Evolutionary conservation across 2,797 vertebrate genomes (phyloP).

Genomic region (Apodemus agrarius): DNA sequence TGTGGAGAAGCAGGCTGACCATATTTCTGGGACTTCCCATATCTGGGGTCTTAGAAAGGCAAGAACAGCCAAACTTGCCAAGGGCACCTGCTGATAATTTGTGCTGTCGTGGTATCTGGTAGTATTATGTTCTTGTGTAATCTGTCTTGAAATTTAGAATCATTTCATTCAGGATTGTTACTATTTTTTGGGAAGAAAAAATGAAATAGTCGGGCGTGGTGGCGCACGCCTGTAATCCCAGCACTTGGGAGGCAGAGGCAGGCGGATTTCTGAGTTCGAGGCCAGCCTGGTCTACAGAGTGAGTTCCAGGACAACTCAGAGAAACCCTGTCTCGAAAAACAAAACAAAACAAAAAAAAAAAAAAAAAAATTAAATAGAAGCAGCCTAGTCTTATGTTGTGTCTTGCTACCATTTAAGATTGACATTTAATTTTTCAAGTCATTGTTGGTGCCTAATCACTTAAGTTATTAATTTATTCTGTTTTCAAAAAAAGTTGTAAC

Average conservation of each 20-base stretch:
- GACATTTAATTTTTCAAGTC: constrained; percentile 89
- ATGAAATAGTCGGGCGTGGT: too few species aligned
- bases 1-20: neutral
- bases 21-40: neutral
- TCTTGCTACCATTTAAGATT: constrained; percentile 85
- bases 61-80: neutral
- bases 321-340: too few species aligned
- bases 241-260: too few species aligned
- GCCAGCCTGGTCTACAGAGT: too few species aligned
- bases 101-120: constrained; percentile 50
- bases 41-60: neutral
- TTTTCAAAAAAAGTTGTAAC: constrained; percentile 86
- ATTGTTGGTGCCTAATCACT: constrained; percentile 94
- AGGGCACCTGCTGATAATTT: neutral
- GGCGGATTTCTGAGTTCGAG: too few species aligned
- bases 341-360: too few species aligned
- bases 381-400: constrained; percentile 16
- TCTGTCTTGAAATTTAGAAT: constrained; percentile 82
- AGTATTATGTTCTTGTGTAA: constrained; percentile 68
- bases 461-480: constrained; percentile 99
- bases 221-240: too few species aligned
- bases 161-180: constrained; percentile 73
- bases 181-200: constrained; percentile 43
- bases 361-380: constrained; percentile 47
- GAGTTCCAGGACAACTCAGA: too few species aligned